A percentile compares a stretch with the other conserved stretches of the same genome.
Evolutionary conservation across 2,113 vertebrate genomes (phyloP).

Genomic region (Mola mola): DNA sequence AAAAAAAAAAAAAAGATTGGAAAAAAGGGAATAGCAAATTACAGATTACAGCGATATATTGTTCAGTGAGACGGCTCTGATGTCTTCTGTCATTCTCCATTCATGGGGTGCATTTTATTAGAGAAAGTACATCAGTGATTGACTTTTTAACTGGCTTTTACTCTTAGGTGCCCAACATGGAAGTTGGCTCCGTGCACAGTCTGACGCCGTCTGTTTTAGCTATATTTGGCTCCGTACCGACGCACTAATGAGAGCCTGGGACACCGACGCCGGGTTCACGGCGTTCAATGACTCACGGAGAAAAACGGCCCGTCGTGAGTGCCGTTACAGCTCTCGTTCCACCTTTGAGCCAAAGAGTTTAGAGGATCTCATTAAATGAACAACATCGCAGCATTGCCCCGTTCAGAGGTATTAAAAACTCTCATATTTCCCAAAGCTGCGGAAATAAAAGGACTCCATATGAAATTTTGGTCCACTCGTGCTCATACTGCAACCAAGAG

Average conservation of each 20-base stretch:
- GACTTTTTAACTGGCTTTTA: conserved; percentile 25
- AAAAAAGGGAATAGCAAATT: too few species aligned
- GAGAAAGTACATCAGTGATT: conserved; percentile 28
- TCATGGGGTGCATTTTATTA: conserved; percentile 18
- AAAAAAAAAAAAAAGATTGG: too few species aligned
- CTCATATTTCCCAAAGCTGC: conserved; percentile 60
- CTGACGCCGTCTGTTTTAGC: conserved; percentile 60
- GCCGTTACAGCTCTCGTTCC: conserved; percentile 60
- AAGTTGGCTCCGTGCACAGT: conserved; percentile 9
- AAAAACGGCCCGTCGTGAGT: conserved; percentile 63
- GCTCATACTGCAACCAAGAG: conserved; percentile 38
- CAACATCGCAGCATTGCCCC: conserved; percentile 40
- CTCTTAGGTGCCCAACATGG: conserved; percentile 27
- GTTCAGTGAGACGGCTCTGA: too few species aligned
- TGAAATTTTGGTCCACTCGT: conserved; percentile 44
- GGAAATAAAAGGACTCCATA: conserved; percentile 55
- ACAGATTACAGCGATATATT: conserved; percentile 36
- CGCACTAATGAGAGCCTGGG: conserved; percentile 54
- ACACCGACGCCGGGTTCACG: conserved; percentile 43
- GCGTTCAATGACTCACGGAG: conserved; percentile 61
- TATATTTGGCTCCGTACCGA: conserved; percentile 53
- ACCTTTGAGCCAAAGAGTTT: conserved; percentile 63
- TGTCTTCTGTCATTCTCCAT: too few species aligned
- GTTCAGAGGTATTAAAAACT: conserved; percentile 47
- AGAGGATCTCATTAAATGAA: conserved; percentile 69